These are phyloP conservation scores for Zingel zingel DNA, from an alignment of 2,113 vertebrate species.

Conservation along the genomic window DNA sequence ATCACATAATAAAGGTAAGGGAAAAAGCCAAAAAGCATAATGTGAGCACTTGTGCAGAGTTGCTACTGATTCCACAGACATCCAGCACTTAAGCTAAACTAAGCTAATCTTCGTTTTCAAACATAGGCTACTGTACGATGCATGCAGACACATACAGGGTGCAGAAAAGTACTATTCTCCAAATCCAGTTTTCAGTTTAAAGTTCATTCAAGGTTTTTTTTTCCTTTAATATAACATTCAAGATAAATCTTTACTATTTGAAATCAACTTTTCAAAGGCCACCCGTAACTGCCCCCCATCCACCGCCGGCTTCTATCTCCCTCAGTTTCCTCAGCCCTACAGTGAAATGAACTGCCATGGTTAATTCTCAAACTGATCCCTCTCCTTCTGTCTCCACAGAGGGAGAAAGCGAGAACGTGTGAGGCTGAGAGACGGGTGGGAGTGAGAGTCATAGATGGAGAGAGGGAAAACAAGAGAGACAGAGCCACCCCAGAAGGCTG, in stretches of 20 bases:
- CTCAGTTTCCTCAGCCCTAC: slow-evolving; percentile 49
- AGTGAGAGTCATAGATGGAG: slow-evolving; percentile 39
- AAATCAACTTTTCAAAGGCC: slow-evolving; percentile 58
- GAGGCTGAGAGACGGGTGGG: slow-evolving; percentile 50
- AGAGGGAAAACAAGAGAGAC: slow-evolving; percentile 45
- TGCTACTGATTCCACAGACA: background rate
- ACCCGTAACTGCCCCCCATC: slow-evolving; percentile 4
- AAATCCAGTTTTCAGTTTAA: slow-evolving; percentile 18
- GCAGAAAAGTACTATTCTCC: background rate
- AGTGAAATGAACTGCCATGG: slow-evolving; percentile 83
- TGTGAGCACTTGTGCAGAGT: background rate
- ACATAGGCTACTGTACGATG: background rate
- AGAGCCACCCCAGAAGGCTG: slow-evolving; percentile 66
- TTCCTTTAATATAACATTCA: slow-evolving; percentile 15
- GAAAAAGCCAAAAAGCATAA: too few species aligned
- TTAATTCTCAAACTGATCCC: slow-evolving; percentile 83
- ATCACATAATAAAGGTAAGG: too few species aligned
- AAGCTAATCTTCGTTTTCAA: background rate
- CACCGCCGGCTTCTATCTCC: slow-evolving; percentile 38
- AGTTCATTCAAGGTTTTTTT: slow-evolving; percentile 16
- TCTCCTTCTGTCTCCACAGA: slow-evolving; percentile 75
- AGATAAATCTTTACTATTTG: slow-evolving; percentile 41
- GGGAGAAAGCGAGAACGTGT: slow-evolving; percentile 63
- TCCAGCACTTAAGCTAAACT: background rate
- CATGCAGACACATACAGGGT: background rate